Evolutionary conservation across 92 coral and sea anemone genomes (phyloP).

Genomic region (Meandrina meandrites): DNA sequence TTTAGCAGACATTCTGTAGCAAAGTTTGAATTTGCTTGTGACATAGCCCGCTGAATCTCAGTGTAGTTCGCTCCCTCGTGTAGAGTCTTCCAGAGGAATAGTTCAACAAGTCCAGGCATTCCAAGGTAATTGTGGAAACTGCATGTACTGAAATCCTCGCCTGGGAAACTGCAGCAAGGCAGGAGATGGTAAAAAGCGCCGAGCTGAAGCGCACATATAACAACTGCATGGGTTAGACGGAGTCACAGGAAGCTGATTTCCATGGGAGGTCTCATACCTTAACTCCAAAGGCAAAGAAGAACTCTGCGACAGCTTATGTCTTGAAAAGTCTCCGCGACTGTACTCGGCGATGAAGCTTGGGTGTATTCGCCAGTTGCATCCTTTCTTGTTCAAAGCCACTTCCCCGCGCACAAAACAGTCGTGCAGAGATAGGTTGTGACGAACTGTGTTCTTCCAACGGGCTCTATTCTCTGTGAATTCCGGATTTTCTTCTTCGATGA

Average conservation of each 20-base stretch:
- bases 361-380: slow-evolving; percentile 25
- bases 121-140: background rate
- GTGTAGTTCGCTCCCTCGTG: background rate
- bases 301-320: slow-evolving; percentile 13
- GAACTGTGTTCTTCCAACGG: slow-evolving; percentile 40
- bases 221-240: background rate
- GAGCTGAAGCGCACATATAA: slow-evolving; percentile 8
- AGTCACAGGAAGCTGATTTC: background rate
- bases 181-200: slow-evolving; percentile 1
- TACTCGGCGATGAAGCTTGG: slow-evolving; percentile 18
- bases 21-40: background rate
- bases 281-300: background rate
- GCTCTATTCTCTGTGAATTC: slow-evolving; percentile 35
- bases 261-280: slow-evolving; percentile 1
- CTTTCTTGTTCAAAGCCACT: background rate
- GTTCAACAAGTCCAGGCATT: slow-evolving; percentile 17
- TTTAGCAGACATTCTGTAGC: background rate
- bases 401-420: slow-evolving; percentile 34
- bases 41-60: background rate
- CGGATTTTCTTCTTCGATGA: slow-evolving; percentile 18
- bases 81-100: background rate
- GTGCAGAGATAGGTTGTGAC: slow-evolving; percentile 34
- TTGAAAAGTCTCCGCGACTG: slow-evolving; percentile 31
- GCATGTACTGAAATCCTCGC: slow-evolving; percentile 13
- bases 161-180: slow-evolving; percentile 1